These are phyloP conservation scores for Cecropterus lyciades DNA, from an alignment of 1,140 invertebrate species.

Conservation along the genomic window DNA sequence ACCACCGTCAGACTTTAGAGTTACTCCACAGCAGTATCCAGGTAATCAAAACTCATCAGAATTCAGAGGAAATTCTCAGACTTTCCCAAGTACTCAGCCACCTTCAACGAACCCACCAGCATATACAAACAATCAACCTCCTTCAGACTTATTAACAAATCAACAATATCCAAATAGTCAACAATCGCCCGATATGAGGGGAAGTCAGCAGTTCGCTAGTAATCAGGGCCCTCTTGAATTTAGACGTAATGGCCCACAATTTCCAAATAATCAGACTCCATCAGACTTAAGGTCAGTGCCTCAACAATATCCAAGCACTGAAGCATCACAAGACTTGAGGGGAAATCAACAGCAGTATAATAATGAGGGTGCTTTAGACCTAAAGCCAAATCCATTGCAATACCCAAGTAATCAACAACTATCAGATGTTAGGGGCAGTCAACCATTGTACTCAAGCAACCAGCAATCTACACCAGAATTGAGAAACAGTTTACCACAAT, in stretches of 20 bases:
- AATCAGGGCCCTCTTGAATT: conserved; percentile 10
- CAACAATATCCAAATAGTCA: conserved; percentile 15
- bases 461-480: conserved; percentile 13
- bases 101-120: conserved; percentile 10
- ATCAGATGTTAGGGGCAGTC: conserved; percentile 2
- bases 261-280: too few relatives aligned
- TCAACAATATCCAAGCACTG: too few relatives aligned
- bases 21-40: conserved; percentile 8
- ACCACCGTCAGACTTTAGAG: conserved; percentile 17
- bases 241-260: conserved; percentile 6
- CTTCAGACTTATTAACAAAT: conserved; percentile 9
- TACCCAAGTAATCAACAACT: conserved; percentile 13
- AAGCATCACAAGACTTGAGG: conserved; percentile 8
- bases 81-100: not conserved
- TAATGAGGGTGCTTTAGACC: conserved; percentile 14
- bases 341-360: conserved; percentile 26
- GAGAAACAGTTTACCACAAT: conserved; percentile 9
- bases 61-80: conserved; percentile 16
- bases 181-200: conserved; percentile 12
- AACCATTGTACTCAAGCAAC: conserved; percentile 14
- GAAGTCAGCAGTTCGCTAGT: not conserved
- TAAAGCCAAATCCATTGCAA: conserved; percentile 10
- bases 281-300: too few relatives aligned
- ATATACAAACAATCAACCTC: conserved; percentile 10
- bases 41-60: conserved; percentile 4